Conservation (phyloP, 2,797 vertebrate genomes). For the Argentina silus region DNA sequence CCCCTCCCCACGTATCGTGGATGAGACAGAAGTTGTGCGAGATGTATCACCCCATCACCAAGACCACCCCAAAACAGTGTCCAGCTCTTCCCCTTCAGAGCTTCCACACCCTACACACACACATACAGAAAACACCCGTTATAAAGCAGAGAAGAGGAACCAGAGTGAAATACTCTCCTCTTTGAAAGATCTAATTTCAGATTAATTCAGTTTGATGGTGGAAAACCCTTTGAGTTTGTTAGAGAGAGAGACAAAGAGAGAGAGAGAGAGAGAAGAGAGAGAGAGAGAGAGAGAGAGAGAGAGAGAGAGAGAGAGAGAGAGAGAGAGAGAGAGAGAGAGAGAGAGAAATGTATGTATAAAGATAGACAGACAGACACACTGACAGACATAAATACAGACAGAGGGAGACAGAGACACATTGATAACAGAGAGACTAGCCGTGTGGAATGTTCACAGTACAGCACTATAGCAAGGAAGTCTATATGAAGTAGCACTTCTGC, state of each 20-base stretch:
- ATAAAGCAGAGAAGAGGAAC: slow-evolving; percentile 27
- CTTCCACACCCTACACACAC: no score
- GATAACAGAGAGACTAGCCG: no score
- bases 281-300: neutral
- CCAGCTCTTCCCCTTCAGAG: neutral
- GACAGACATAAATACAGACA: neutral
- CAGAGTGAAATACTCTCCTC: slow-evolving; percentile 32
- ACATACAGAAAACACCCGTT: neutral
- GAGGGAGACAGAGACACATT: neutral
- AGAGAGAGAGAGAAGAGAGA: slow-evolving; percentile 8
- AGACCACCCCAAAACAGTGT: no score
- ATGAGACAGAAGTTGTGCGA: no score
- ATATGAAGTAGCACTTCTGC: slow-evolving; percentile 64
- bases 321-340: neutral
- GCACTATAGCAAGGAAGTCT: neutral
- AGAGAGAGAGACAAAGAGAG: slow-evolving; percentile 29
- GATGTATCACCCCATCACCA: no score
- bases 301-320: neutral
- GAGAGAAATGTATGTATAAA: neutral
- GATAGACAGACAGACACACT: no score
- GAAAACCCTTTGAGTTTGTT: slow-evolving; percentile 33
- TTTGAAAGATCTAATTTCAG: slow-evolving; percentile 68
- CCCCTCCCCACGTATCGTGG: no score
- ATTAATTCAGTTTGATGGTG: slow-evolving; percentile 47
- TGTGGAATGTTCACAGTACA: neutral